These are phyloP conservation scores for Mionectes olivaceus DNA, from an alignment of 2,797 vertebrate species.

Conservation along the genomic window DNA sequence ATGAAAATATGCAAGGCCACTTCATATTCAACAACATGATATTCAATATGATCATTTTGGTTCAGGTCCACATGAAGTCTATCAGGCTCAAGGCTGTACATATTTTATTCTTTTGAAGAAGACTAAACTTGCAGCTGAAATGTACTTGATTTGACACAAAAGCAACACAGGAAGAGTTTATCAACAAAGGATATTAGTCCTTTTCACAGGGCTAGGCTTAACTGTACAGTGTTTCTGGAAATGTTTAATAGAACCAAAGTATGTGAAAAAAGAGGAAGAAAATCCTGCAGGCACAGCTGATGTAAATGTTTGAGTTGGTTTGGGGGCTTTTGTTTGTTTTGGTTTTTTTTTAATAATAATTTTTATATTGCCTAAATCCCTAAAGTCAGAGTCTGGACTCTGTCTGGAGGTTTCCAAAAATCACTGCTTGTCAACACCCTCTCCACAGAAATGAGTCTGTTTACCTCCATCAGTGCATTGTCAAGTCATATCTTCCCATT, in stretches of 20 bases:
- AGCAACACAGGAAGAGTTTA: background rate
- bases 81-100: background rate
- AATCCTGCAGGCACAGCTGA: slow-evolving; percentile 39
- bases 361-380: slow-evolving; percentile 71
- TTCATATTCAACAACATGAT: background rate
- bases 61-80: background rate
- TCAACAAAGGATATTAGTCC: background rate
- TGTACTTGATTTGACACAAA: background rate
- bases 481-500: slow-evolving; percentile 16
- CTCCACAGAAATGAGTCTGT: slow-evolving; percentile 44
- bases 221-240: slow-evolving; percentile 52
- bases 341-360: slow-evolving; percentile 46
- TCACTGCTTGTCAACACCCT: slow-evolving; percentile 59
- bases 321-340: background rate
- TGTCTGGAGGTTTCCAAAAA: slow-evolving; percentile 63
- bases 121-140: background rate
- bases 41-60: background rate
- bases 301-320: background rate
- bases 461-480: slow-evolving; percentile 15
- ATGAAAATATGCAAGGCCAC: background rate
- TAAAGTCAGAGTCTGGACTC: slow-evolving; percentile 50
- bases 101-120: background rate
- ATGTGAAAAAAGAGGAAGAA: background rate
- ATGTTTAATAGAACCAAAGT: slow-evolving; percentile 44
- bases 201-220: background rate